Evolutionary conservation across 2,113 vertebrate species (phyloP), one percentile per base, ranked within the genome.

Genomic region (Anoplopoma fimbria): DNA sequence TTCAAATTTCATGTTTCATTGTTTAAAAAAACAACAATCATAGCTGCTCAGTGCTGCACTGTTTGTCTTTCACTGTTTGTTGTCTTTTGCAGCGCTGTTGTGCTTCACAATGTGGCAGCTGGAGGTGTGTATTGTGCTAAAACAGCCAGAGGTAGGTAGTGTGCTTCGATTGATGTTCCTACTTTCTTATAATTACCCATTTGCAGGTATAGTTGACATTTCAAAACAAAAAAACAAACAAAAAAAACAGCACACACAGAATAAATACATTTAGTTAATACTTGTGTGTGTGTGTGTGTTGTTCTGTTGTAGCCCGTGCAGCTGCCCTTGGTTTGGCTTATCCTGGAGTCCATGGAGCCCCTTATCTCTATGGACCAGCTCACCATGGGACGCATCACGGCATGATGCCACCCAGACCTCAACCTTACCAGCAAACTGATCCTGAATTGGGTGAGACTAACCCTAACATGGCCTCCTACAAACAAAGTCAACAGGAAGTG

Each of bases 111-210:
- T 57, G 91, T 86, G 47, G 90, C 89, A 79, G 92, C 91, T 83
- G 91, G 92, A 74, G 91, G 90, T 60, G 77, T 45, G 6, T 93
- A 93, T 65, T 94, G 93, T 87, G 86, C 88, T 47, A 85, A 83
- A 89, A 89, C 84, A 73, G 91, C 89, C 27, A 83, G 76, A 92
- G 91, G 92, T 92, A 85, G 15, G 86, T 88, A 4, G 34, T 60
- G 58, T 6, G 12, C 38, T 75, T 61, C 75, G 45, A 71, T 51
- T 80, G 34, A 36, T 82, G 53, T 69, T 34, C 10, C 12, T 75
- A 13, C 27, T 68, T 80, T 68, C 2, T 55, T 29, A 57, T 51
- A 70, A 79, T 82, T 78, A 67, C 53, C 25, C 74, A 69, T 86
- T 87, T 73, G 57, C 2, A 2, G 57, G 10, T 70, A 14, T 79